These are phyloP conservation scores for Daboia siamensis DNA, from an alignment of 2,113 vertebrate species.

Conservation along the genomic window DNA sequence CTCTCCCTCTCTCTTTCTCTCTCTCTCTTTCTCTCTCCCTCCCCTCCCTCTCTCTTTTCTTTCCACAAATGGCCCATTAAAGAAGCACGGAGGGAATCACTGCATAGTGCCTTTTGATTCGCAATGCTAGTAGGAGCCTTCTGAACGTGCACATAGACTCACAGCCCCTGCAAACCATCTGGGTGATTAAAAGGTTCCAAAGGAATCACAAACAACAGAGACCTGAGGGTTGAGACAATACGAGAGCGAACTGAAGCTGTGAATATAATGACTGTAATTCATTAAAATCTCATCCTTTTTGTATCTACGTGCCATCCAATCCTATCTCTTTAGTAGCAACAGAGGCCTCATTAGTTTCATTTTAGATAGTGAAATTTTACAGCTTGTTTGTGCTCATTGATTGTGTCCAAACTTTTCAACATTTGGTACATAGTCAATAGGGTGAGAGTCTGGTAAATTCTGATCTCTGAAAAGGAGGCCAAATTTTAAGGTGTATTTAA, in stretches of 20 bases:
- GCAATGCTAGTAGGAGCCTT: neutral
- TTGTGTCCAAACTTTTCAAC: constrained; percentile 6
- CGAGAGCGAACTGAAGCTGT: constrained; percentile 14
- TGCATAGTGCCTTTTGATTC: neutral
- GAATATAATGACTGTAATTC: constrained; percentile 15
- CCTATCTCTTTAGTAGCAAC: neutral
- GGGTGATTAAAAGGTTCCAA: neutral
- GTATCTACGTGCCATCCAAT: neutral
- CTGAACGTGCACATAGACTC: neutral
- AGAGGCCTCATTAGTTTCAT: constrained; percentile 25
- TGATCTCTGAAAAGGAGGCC: constrained; percentile 27
- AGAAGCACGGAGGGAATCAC: neutral
- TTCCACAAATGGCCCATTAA: neutral
- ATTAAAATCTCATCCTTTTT: constrained; percentile 11
- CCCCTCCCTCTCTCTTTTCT: neutral
- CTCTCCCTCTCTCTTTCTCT: neutral
- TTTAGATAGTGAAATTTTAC: constrained; percentile 19
- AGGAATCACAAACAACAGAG: constrained; percentile 7
- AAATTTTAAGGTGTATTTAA: constrained; percentile 22
- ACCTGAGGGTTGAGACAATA: neutral
- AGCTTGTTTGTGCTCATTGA: neutral
- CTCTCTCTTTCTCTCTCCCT: neutral
- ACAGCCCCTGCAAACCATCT: neutral
- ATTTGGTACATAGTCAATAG: constrained; percentile 2
- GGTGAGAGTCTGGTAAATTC: constrained; percentile 21